Conservation (phyloP, 2,797 vertebrate species). For the Podargus strigoides region DNA sequence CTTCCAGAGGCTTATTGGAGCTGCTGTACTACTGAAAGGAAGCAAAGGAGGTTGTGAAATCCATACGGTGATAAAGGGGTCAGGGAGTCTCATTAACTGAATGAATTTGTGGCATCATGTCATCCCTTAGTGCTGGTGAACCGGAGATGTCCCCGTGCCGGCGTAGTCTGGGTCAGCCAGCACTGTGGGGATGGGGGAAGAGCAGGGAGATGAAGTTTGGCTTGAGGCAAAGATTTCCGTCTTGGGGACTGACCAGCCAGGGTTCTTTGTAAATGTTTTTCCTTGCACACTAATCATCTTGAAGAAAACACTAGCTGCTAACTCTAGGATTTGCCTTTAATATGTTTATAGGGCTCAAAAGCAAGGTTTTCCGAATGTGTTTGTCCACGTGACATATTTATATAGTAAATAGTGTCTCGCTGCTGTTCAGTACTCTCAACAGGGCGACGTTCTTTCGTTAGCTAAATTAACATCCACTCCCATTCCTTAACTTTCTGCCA, state of each 20-base stretch:
- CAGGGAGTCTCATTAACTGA: conserved; percentile 52
- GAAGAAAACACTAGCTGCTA: conserved; percentile 74
- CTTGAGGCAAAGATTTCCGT: conserved; percentile 51
- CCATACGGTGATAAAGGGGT: conserved; percentile 21
- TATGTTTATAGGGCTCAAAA: conserved; percentile 66
- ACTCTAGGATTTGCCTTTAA: conserved; percentile 73
- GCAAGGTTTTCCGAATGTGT: conserved; percentile 64
- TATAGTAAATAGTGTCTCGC: conserved; percentile 57
- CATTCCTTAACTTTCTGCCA: conserved; percentile 7
- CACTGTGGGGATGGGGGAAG: neutral
- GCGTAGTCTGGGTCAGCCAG: neutral
- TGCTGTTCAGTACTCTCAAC: conserved; percentile 38
- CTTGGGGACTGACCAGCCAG: conserved; percentile 53
- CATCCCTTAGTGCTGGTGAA: conserved; percentile 29
- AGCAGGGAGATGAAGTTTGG: conserved; percentile 38
- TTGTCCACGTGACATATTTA: conserved; percentile 61
- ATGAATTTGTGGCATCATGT: conserved; percentile 55
- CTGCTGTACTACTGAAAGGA: conserved; percentile 77
- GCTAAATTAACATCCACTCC: conserved; percentile 48
- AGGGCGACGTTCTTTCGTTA: conserved; percentile 26
- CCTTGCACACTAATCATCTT: conserved; percentile 68
- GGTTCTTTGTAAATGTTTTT: conserved; percentile 66
- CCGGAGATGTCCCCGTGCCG: conserved; percentile 15
- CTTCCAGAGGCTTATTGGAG: conserved; percentile 68
- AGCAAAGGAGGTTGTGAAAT: conserved; percentile 60